Evolutionary conservation across 1,140 invertebrate species (phyloP), one percentile per base, ranked within the genome.

Genomic region (Drosophila bifasciata): DNA sequence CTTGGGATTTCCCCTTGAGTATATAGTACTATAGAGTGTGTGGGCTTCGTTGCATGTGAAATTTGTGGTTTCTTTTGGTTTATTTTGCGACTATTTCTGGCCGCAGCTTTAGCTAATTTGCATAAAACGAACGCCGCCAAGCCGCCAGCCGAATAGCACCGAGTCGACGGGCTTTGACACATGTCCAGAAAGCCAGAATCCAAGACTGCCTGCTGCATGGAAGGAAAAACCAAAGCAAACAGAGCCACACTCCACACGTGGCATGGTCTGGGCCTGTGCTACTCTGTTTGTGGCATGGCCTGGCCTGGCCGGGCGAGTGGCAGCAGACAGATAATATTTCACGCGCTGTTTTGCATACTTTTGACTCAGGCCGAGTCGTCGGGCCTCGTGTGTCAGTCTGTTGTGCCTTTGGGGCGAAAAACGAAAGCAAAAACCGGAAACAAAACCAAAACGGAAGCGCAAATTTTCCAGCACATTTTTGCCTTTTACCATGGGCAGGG

Each of bases 391-490:
- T 16, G 53, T 41, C 28, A 32, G 49, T 58, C 52, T 43, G 62
- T 56, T 62, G 40, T 48, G 19, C 16, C 43, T 43, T 50, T n/a
- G n/a, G n/a, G 43, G 45, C 48, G 57, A 50, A 79, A 72, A 36
- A 41, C 70, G 75, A 88, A 83, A 79, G 83, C 58, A 79, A 76
- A 83, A 79, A 88, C 84, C 83, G 83, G 83, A 88, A 88, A 89
- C 84, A 89, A 88, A 88, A 89, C 83, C 77, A 89, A 88, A 88
- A 83, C 83, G 83, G 83, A 88, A 88, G 83, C 84, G 83, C 84
- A 88, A 88, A 88, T 88, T 88, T 88, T 88, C 83, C 84, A 88
- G 83, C 83, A 89, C 84, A 88, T 88, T 88, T 88, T 88, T 83
- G 61, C 61, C 49, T 56, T 36, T 41, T 56, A 55, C 61, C 41